Percentiles rank a stretch among this genome's conserved stretches.
Evolutionary conservation across 2,888 invertebrate species (phyloP).

Genomic region (Melinaea menophilus): DNA sequence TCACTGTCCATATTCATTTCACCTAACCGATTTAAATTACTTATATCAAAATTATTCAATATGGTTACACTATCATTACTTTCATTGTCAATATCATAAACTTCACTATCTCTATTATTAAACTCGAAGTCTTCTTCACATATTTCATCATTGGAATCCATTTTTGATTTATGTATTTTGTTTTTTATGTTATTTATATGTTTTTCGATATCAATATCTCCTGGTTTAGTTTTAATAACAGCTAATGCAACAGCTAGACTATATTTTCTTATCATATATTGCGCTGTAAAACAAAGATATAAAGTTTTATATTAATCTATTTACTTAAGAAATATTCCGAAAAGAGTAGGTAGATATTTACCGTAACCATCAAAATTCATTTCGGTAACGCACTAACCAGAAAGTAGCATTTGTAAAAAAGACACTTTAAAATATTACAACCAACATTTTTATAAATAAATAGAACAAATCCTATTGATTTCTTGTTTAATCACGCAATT

Average conservation of each 20-base stretch:
- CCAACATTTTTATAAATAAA: not conserved
- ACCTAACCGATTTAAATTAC: constrained; percentile 8
- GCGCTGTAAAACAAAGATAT: constrained; percentile 17
- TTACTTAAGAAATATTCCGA: not conserved
- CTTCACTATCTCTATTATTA: constrained; percentile 17
- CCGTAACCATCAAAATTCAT: constrained; percentile 24
- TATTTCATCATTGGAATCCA: constrained; percentile 19
- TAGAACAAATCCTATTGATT: not conserved
- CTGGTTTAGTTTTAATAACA: constrained; percentile 29
- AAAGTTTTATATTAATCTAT: not conserved
- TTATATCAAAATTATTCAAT: constrained; percentile 28
- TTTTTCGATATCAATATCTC: constrained; percentile 14
- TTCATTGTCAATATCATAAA: constrained; percentile 13
- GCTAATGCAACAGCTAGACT: constrained; percentile 30
- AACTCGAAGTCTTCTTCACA: constrained; percentile 27
- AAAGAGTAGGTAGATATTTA: constrained; percentile 8
- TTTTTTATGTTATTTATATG: constrained; percentile 24
- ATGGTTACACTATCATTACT: constrained; percentile 29
- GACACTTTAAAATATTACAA: not conserved
- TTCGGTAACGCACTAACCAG: constrained; percentile 3
- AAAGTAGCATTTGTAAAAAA: not conserved
- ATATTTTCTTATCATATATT: constrained; percentile 29
- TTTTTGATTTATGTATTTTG: constrained; percentile 17
- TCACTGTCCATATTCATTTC: not conserved
- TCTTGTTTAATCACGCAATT: not conserved